Base-by-base conservation (phyloP, 1,140 invertebrate species). In the Bilobella aurantiaca region DNA sequence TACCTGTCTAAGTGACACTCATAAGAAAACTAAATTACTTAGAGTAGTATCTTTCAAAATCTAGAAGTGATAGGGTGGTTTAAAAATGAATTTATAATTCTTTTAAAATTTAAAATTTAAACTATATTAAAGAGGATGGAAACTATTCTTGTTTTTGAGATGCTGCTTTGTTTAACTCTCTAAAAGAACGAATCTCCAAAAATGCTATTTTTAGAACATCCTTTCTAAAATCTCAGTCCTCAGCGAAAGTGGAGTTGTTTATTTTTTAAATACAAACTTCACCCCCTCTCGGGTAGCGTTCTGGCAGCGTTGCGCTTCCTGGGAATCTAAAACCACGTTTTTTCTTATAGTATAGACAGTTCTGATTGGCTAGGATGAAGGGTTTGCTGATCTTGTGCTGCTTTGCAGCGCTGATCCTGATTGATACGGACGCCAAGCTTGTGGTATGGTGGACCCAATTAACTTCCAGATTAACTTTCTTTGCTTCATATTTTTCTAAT, bases 311-410 rank as follows among this genome's bases (percentile, higher is more conserved):
- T 8, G n/a, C n/a, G 37, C 37, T 42, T n/a, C 37, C 37, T 42
- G 8, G 8, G 37, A 42, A 42, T 12, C 8, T 12, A n/a, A 42
- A 42, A 53, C 49, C 25, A 23, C 14, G 14, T 53, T 53, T 23
- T 23, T 42, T 42, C 37, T 12, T 8, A 42, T 42, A 42, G n/a
- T 42, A 53, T 18, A 16, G 5, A 5, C 21, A 53, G 3, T 16
- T 23, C 49, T 53, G 49, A 53, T 53, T 53, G 49, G 49, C 37
- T 12, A 23, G 23, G 21, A 53, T 53, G 49, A 53, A 53, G 49
- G 23, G 23, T 18, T 5, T 53, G 5, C 49, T 53, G 12, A 53
- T 53, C 23, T 23, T 53, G 14, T 53, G 49, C 49, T 53, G 49
- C 49, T 18, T 53, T 23, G 49, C 49, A 53, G 49, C 49, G 5